A percentile compares a stretch with the other conserved stretches of the same genome.
These are phyloP conservation scores for Drosophila takahashii DNA, from an alignment of 1,140 invertebrate species.

Conservation along the genomic window DNA sequence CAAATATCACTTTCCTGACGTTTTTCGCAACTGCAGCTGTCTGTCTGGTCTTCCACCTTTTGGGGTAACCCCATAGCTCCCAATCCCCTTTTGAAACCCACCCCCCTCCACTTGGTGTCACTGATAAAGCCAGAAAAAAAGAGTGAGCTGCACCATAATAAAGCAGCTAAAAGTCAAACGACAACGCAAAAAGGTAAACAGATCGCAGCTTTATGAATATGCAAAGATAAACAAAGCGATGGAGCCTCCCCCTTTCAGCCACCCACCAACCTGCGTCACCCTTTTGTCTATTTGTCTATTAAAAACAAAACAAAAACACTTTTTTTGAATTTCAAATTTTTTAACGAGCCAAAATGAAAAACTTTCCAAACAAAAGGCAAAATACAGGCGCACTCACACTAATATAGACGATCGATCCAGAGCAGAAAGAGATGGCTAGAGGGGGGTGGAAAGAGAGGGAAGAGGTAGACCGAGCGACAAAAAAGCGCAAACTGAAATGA, in stretches of 20 bases:
- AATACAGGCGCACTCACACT: constrained; percentile 9
- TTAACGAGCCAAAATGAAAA: constrained; percentile 80
- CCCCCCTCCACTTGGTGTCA: constrained; percentile 17
- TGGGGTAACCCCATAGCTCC: constrained; percentile 15
- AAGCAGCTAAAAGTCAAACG: constrained; percentile 72
- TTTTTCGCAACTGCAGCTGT: constrained; percentile 61
- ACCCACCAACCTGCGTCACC: constrained; percentile 9
- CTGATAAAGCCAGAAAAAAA: constrained; percentile 49
- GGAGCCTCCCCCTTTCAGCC: constrained; percentile 3
- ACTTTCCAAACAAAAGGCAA: constrained; percentile 78
- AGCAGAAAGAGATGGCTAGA: constrained; percentile 44
- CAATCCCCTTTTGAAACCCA: neutral
- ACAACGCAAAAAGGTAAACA: constrained; percentile 75
- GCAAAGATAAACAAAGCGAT: constrained; percentile 70
- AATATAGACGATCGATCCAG: constrained; percentile 63
- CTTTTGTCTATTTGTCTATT: constrained; percentile 33
- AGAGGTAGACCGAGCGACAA: constrained; percentile 31
- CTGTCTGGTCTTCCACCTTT: constrained; percentile 40
- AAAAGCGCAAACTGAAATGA: constrained; percentile 70
- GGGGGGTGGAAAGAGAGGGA: constrained; percentile 12
- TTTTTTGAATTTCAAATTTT: constrained; percentile 73
- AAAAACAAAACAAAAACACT: constrained; percentile 12
- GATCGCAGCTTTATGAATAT: constrained; percentile 79
- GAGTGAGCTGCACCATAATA: constrained; percentile 49
- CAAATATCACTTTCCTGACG: constrained; percentile 65